Conservation (phyloP, 2,797 vertebrate species). For the Tarsius wallacei region DNA sequence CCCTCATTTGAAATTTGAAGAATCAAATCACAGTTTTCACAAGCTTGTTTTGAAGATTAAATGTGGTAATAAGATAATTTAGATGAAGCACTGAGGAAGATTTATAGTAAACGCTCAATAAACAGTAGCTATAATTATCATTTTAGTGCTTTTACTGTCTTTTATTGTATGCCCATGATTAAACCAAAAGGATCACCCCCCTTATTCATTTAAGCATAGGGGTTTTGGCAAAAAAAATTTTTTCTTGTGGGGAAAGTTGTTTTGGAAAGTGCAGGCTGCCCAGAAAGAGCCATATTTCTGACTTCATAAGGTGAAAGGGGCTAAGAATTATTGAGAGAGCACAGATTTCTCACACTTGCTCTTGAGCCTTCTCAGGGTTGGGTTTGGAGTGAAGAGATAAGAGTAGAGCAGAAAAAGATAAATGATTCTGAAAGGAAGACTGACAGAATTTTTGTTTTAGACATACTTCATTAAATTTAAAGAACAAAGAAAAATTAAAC, state of each 20-base stretch:
- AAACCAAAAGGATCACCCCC: background rate
- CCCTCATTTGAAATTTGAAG: background rate
- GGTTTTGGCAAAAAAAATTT: background rate
- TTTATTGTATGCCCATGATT: background rate
- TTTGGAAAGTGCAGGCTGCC: background rate
- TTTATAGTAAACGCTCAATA: background rate
- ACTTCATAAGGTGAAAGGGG: background rate
- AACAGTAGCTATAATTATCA: background rate
- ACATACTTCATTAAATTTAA: background rate
- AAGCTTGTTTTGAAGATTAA: background rate
- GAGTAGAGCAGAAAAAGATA: background rate
- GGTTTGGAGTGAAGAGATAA: accelerated
- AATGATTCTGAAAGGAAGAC: background rate
- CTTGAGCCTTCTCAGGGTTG: background rate
- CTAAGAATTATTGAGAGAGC: background rate
- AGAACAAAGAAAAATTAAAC: background rate
- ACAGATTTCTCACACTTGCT: background rate
- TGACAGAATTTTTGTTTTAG: background rate
- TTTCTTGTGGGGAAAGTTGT: background rate
- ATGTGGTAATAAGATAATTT: background rate
- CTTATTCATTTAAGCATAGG: background rate
- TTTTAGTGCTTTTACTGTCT: background rate
- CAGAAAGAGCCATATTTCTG: background rate
- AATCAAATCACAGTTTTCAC: background rate
- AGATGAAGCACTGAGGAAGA: background rate